These are phyloP conservation scores for Botia kubotai DNA, from an alignment of 2,797 vertebrate genomes.

Conservation along the genomic window DNA sequence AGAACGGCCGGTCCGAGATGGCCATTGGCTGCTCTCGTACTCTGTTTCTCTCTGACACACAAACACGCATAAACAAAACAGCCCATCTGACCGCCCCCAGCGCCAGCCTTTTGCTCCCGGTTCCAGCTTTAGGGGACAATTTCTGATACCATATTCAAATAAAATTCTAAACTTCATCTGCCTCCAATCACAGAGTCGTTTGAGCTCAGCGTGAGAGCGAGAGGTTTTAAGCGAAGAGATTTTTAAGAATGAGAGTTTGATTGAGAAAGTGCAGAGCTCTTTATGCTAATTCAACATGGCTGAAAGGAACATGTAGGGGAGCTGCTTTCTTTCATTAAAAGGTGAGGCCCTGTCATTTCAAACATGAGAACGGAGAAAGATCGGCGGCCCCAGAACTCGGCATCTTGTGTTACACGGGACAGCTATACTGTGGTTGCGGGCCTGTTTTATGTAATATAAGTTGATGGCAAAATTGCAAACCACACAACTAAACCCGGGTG, in stretches of 20 bases:
- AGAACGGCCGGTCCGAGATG: constrained; percentile 64
- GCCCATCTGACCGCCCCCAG: constrained; percentile 41
- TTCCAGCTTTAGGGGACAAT: constrained; percentile 59
- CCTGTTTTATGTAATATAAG: constrained; percentile 66
- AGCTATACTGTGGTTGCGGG: constrained; percentile 53
- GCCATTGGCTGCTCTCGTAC: constrained; percentile 32
- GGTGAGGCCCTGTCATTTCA: constrained; percentile 68
- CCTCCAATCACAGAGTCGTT: constrained; percentile 10
- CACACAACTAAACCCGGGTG: constrained; percentile 42
- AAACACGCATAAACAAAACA: constrained; percentile 40
- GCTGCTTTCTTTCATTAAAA: constrained; percentile 72
- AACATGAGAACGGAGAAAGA: constrained; percentile 66
- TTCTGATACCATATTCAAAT: constrained; percentile 40
- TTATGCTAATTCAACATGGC: constrained; percentile 68
- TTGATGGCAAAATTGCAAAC: constrained; percentile 70
- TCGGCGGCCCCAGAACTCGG: constrained; percentile 54
- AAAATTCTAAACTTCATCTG: constrained; percentile 54
- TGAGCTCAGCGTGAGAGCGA: not conserved
- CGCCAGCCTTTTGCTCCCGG: constrained; percentile 56
- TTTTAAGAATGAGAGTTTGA: constrained; percentile 20
- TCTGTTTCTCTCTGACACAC: constrained; percentile 44
- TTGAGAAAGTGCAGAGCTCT: constrained; percentile 61
- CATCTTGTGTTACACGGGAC: constrained; percentile 62
- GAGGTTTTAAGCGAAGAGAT: constrained; percentile 39
- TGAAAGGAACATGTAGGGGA: constrained; percentile 67